phyloP scores from a whole-genome alignment of 2,797 vertebrate genomes.

The Tragopan temminckii region DNA sequence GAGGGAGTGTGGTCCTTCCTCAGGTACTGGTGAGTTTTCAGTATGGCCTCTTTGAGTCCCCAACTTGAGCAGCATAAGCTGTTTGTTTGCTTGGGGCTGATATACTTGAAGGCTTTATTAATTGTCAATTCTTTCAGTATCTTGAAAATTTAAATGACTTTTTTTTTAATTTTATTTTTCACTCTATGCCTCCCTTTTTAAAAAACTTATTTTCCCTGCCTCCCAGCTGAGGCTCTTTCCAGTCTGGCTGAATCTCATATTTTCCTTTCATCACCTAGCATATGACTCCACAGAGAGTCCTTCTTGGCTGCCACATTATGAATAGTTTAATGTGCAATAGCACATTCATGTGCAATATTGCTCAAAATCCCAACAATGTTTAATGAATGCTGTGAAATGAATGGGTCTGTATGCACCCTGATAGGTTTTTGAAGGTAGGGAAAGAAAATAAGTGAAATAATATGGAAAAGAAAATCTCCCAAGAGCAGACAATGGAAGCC shows the following conservation, averaged over 20 bases:
- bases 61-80: background rate
- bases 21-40: background rate
- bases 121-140: background rate
- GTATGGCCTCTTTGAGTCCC: background rate
- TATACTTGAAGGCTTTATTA: background rate
- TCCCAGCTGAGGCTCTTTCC: background rate
- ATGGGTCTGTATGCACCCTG: background rate
- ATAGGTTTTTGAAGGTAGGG: background rate
- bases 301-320: background rate
- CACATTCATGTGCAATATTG: background rate
- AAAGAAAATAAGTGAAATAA: constrained; percentile 1
- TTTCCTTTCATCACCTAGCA: background rate
- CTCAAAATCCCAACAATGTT: background rate
- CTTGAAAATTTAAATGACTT: background rate
- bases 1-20: background rate
- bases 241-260: background rate
- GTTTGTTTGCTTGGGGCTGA: background rate
- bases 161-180: background rate
- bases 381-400: background rate
- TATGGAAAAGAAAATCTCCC: background rate
- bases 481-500: background rate
- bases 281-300: background rate
- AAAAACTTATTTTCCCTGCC: background rate
- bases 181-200: background rate
- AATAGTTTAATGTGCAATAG: background rate